Conservation (phyloP, 2,888 invertebrate species). For the Cryptophagus acutangulus region DNA sequence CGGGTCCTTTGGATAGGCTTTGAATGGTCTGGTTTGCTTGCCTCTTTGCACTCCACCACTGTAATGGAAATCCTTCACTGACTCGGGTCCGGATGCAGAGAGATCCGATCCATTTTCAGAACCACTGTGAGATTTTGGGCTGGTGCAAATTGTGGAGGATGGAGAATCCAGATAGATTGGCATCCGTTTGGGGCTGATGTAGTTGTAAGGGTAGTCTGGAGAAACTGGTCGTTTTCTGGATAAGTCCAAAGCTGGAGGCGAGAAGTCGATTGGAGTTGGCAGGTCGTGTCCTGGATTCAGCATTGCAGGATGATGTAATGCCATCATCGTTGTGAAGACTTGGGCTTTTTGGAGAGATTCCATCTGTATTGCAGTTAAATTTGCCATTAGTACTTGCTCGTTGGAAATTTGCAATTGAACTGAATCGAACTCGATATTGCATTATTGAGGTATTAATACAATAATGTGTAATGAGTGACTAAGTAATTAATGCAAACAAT, state of each 20-base stretch:
- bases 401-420: too few species aligned
- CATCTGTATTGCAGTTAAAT: too few species aligned
- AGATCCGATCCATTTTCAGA: conserved; percentile 18
- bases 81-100: conserved; percentile 19
- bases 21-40: conserved; percentile 59
- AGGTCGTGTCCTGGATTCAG: conserved; percentile 13
- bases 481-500: too few species aligned
- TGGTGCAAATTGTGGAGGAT: conserved; percentile 25
- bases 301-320: too few species aligned
- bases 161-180: conserved; percentile 25
- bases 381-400: too few species aligned
- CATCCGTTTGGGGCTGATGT: conserved; percentile 14
- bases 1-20: conserved; percentile 69
- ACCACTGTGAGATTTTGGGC: conserved; percentile 26
- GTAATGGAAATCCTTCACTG: conserved; percentile 8
- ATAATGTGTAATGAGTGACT: too few species aligned
- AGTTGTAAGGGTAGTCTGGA: conserved; percentile 22
- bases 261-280: conserved; percentile 20
- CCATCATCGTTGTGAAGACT: too few species aligned
- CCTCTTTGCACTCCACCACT: too few species aligned
- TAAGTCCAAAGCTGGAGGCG: conserved; percentile 33
- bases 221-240: conserved; percentile 29
- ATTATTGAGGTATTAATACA: too few species aligned
- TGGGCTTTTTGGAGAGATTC: too few species aligned
- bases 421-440: too few species aligned